Evolutionary conservation across 1,140 invertebrate species (phyloP), one percentile per base, ranked within the genome.

Genomic region (Lepidotrigona ventralis): DNA sequence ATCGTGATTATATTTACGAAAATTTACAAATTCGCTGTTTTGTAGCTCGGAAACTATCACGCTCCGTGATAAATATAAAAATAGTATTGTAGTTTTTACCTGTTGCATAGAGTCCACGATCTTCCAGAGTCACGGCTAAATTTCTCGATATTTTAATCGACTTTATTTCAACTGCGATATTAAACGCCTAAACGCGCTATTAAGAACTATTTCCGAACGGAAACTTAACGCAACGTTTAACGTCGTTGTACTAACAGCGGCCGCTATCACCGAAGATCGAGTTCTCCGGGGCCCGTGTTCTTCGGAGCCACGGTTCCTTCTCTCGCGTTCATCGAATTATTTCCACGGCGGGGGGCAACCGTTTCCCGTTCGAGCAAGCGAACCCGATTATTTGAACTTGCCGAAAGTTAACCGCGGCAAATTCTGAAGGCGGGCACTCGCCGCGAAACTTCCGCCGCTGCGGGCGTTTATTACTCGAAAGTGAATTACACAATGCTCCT

Each of bases 341-440:
- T 82, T 54, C 51, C 51, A 4, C 23, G 79, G 21, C 26, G 21
- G 11, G 79, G 6, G 39, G 53, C 21, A 73, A 83, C 53, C 39
- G 68, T 77, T 77, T 53, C 66, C 66, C 6, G 75, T 69, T 39
- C 54, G 64, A 82, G 66, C 68, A 46, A 73, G 60, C 39, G 81
- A 88, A 83, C 68, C 80, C 85, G 83, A 88, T 89, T 89, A 86
- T 88, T 86, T 72, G 74, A 80, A 66, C 84, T 84, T 74, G 79
- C 85, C 23, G 83, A 89, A 88, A 89, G 87, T 89, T 89, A 88
- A 81, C 84, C 84, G 70, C 84, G 84, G 84, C 69, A 83, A 88
- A 80, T 88, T 76, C 77, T 66, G 64, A 51, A 83, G 75, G 76
- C 72, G 60, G 39, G 72, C 54, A 39, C 60, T 53, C 77, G 63